Evolutionary conservation across 2,113 vertebrate species (phyloP).

Genomic region (Parotia lawesii): DNA sequence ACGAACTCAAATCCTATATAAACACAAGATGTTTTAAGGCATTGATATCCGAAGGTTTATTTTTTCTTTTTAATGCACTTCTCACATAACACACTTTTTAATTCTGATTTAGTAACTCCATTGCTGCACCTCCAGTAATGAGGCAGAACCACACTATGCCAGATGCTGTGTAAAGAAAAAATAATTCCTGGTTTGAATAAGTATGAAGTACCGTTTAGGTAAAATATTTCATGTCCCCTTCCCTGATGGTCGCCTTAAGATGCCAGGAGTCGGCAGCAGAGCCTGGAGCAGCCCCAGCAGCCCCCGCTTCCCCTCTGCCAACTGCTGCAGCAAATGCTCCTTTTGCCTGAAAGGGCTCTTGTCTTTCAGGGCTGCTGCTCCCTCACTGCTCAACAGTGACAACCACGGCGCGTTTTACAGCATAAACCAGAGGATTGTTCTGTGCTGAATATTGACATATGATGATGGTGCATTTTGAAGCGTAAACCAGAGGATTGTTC

Average conservation of each 20-base stretch:
- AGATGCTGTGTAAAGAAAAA: neutral
- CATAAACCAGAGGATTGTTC: neutral
- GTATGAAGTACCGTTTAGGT: neutral
- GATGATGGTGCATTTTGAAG: neutral
- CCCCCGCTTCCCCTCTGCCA: neutral
- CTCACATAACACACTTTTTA: neutral
- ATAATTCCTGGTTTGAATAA: neutral
- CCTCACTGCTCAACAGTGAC: neutral
- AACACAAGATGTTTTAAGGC: neutral
- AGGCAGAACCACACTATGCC: neutral
- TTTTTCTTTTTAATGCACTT: neutral
- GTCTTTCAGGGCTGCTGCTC: neutral
- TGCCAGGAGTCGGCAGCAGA: neutral
- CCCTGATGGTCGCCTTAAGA: accelerated
- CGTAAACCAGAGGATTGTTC: neutral
- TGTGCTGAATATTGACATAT: conserved; percentile 14
- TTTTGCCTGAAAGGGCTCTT: neutral
- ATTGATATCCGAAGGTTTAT: neutral
- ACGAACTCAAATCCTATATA: neutral
- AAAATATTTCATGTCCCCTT: neutral
- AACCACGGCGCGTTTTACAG: neutral
- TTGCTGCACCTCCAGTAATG: neutral
- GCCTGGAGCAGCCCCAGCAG: neutral
- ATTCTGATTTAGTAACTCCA: neutral
- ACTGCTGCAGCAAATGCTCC: neutral